A percentile compares a stretch with the other conserved stretches of the same genome.
These are phyloP conservation scores for cat (Felis catus) DNA, from an alignment of 2,113 vertebrate genomes.

Conservation along the genomic window DNA sequence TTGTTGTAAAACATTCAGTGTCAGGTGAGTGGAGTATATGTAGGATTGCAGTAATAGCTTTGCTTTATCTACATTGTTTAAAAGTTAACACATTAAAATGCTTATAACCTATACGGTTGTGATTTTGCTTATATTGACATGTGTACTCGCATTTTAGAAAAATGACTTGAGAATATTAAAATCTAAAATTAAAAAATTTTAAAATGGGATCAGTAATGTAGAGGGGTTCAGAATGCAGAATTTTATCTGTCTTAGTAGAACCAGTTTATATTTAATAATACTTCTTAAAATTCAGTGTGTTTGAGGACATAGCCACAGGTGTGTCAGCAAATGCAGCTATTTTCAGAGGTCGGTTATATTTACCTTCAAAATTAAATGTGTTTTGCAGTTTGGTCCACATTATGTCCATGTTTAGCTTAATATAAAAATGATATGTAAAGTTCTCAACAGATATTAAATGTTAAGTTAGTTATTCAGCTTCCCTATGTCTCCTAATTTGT, in stretches of 20 bases:
- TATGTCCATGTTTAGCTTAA: background rate
- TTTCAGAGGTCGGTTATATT: background rate
- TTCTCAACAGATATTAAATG: background rate
- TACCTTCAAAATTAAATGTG: background rate
- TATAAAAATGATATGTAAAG: background rate
- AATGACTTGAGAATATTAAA: constrained; percentile 26
- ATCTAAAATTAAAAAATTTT: background rate
- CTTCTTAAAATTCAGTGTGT: background rate
- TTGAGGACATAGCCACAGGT: background rate
- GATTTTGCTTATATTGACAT: constrained; percentile 29
- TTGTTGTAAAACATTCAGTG: constrained; percentile 4
- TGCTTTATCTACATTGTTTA: background rate
- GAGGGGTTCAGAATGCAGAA: background rate
- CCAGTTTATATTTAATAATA: background rate
- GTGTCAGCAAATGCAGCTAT: background rate
- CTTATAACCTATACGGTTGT: background rate
- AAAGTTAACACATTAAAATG: background rate
- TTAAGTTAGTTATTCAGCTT: background rate
- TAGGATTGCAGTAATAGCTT: background rate
- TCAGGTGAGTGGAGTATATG: background rate
- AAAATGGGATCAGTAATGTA: background rate
- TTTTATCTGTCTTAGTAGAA: background rate
- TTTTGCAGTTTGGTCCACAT: background rate
- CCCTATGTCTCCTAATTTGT: background rate
- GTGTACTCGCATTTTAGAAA: background rate